These are phyloP conservation scores for Asteroscopus sphinx DNA, from an alignment of 2,888 invertebrate species.

Conservation along the genomic window DNA sequence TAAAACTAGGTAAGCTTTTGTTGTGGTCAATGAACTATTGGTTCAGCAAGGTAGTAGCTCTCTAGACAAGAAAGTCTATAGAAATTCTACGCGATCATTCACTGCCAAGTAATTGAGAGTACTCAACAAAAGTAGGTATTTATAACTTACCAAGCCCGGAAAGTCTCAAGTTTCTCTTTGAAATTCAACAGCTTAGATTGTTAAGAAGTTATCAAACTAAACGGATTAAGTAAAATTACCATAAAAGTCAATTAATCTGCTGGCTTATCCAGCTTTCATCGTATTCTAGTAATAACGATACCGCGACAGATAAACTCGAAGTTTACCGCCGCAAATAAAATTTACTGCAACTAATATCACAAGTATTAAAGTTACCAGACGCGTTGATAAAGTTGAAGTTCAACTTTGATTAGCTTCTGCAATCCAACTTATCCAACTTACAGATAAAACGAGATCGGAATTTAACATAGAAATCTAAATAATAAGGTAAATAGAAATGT, in stretches of 20 bases:
- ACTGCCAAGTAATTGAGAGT: neutral
- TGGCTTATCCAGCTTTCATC: constrained; percentile 9
- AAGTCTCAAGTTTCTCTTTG: constrained; percentile 10
- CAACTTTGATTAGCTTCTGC: constrained; percentile 53
- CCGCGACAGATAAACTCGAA: constrained; percentile 7
- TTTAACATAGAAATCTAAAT: too few relatives aligned
- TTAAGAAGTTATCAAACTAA: constrained; percentile 13
- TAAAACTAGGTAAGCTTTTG: too few relatives aligned
- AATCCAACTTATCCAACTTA: constrained; percentile 31
- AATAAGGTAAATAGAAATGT: too few relatives aligned
- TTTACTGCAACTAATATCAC: constrained; percentile 39
- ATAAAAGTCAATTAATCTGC: constrained; percentile 25
- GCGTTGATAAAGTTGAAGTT: constrained; percentile 37
- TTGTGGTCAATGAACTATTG: too few relatives aligned
- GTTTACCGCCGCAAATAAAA: constrained; percentile 26
- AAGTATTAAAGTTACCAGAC: constrained; percentile 46
- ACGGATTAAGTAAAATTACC: constrained; percentile 7
- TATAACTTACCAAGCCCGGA: constrained; percentile 2
- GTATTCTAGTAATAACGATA: constrained; percentile 6
- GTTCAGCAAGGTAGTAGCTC: too few relatives aligned
- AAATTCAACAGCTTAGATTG: constrained; percentile 22
- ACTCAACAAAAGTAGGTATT: constrained; percentile 4
- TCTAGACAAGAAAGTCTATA: too few relatives aligned
- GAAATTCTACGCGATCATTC: neutral
- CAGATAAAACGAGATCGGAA: constrained; percentile 27